Evolutionary conservation across 2,113 vertebrate species (phyloP), one percentile per base, ranked within the genome.

Genomic region (Phalacrocorax aristotelis): DNA sequence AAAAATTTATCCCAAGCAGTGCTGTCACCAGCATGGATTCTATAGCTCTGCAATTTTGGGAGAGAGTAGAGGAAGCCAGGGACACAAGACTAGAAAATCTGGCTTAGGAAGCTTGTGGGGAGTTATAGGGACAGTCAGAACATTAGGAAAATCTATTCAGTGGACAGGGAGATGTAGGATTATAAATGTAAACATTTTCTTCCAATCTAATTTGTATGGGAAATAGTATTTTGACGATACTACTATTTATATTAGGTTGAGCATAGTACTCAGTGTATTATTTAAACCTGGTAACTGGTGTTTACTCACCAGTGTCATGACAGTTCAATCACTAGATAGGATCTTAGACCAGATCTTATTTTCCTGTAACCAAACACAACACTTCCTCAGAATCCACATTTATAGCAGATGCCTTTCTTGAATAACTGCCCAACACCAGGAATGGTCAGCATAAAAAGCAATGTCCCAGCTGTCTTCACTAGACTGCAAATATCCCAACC

Each of bases 1-100:
- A 78, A 7, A 65, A 68, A 58, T 82, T 85, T 49, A 46, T 44
- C 46, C 23, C 40, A 49, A 90, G 25, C 7, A 60, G 9, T 22
- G 22, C 18, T 6, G 1, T 65, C 10, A 51, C 14, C 48, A 46
- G 13, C 17, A 58, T 0, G 1, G 20, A 49, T 15, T 66, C 26
- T 81, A 76, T 74, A 81, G 11, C 10, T 61, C 36, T 82, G 8
- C 77, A 55, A 58, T 62, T 83, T 30, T 58, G 6, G 42, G 17
- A 79, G 12, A 58, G 7, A 8, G 6, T 34, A 46, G 49, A 78
- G 27, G 27, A 88, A 71, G 48, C 7, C 2, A 34, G 0, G 2
- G 13, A 52, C 8, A 71, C 13, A 40, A 89, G 23, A 51, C 8
- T n/a, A 71, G 42, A 34, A 76, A 60, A 80, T 36, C 10, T 58